Evolutionary conservation across 2,113 vertebrate genomes (phyloP).

Genomic region (Anseranas semipalmata): DNA sequence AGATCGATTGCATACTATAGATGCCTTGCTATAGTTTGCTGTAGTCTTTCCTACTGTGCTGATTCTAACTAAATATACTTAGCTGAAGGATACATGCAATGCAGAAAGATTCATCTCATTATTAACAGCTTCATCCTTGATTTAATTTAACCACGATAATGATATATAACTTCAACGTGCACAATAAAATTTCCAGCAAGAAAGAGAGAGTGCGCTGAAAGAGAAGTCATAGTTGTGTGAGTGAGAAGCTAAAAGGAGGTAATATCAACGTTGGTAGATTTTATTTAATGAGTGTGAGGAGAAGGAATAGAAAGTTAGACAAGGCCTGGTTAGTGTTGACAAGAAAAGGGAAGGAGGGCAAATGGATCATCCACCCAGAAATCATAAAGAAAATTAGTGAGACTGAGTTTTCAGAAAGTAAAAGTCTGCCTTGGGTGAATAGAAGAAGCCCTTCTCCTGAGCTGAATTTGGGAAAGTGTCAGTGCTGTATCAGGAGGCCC

Average conservation of each 20-base stretch:
- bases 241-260: not conserved
- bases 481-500: not conserved
- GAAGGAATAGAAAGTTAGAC: not conserved
- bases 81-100: slow-evolving; percentile 40
- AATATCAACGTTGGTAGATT: not conserved
- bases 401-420: not conserved
- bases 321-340: not conserved
- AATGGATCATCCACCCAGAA: not conserved
- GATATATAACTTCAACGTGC: slow-evolving; percentile 4
- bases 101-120: slow-evolving; percentile 44
- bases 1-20: slow-evolving; percentile 30
- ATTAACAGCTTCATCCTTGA: slow-evolving; percentile 46
- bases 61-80: slow-evolving; percentile 38
- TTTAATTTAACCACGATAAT: slow-evolving; percentile 24
- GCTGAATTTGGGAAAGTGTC: not conserved
- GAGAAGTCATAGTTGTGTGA: not conserved
- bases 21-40: slow-evolving; percentile 8
- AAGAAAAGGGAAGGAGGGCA: not conserved
- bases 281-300: not conserved
- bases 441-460: fast-evolving
- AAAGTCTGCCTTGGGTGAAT: not conserved
- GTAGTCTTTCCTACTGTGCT: slow-evolving; percentile 15
- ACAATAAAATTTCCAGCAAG: not conserved
- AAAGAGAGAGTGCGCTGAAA: not conserved
- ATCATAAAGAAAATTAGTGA: not conserved